phyloP scores from a whole-genome alignment of 2,888 invertebrate species.

The Chloromyia formosa region DNA sequence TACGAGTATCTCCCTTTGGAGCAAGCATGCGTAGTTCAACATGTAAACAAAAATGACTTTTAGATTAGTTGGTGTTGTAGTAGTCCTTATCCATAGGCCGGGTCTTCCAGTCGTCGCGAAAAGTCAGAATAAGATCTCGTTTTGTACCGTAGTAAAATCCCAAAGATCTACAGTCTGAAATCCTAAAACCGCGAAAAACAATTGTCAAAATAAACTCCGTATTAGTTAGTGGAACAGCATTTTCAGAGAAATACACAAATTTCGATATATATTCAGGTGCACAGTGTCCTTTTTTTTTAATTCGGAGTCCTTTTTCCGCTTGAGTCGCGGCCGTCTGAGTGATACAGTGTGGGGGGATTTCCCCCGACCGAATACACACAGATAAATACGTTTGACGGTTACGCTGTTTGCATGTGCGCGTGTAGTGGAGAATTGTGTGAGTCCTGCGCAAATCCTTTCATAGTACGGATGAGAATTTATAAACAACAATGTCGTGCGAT shows the following conservation, averaged over 20 bases:
- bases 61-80: background rate
- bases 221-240: too few species aligned
- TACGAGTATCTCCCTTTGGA: background rate
- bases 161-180: too few species aligned
- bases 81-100: constrained; percentile 31
- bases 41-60: constrained; percentile 43
- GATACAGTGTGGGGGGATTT: background rate
- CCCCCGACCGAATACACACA: background rate
- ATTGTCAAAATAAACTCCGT: too few species aligned
- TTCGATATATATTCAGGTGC: too few species aligned
- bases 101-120: constrained; percentile 27
- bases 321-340: background rate
- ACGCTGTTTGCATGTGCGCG: background rate
- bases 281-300: too few species aligned
- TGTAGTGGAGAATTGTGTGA: background rate
- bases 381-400: too few species aligned
- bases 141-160: too few species aligned
- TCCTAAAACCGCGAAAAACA: too few species aligned
- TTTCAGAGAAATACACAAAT: too few species aligned
- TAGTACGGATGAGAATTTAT: constrained; percentile 37
- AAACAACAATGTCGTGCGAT: constrained; percentile 33
- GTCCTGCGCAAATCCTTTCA: constrained; percentile 23
- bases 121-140: background rate
- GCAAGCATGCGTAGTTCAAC: constrained; percentile 23
- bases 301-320: too few species aligned